A percentile compares a stretch with the other conserved stretches of the same genome.
These are phyloP conservation scores for Syrmaticus mikado DNA, from an alignment of 2,113 vertebrate genomes.

Conservation along the genomic window DNA sequence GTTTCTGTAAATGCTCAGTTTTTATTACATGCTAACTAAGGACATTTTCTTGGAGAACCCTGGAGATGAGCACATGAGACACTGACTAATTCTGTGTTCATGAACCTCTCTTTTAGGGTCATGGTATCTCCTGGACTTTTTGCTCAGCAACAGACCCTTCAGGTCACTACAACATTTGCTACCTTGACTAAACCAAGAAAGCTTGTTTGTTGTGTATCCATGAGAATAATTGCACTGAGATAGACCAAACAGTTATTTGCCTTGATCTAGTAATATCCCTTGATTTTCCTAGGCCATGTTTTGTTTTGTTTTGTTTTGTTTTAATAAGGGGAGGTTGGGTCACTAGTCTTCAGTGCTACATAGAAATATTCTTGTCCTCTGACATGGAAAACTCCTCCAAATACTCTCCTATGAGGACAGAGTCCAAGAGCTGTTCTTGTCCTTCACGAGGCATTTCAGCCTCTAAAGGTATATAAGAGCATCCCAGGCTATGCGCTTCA, in stretches of 20 bases:
- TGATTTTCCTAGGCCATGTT: background rate
- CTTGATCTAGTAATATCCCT: background rate
- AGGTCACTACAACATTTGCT: background rate
- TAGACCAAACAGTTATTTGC: background rate
- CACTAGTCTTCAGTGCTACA: background rate
- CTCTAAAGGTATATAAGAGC: background rate
- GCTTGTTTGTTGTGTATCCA: background rate
- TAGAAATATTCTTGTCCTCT: background rate
- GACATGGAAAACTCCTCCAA: background rate
- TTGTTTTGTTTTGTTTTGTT: background rate
- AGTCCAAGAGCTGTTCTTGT: background rate
- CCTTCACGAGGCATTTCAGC: background rate
- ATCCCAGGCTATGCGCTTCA: background rate
- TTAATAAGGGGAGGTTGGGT: rapidly evolving
- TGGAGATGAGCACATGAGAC: background rate
- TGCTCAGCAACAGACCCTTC: background rate
- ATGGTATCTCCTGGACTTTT: background rate
- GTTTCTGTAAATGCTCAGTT: background rate
- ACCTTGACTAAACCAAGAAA: background rate
- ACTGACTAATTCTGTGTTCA: background rate
- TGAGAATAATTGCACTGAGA: background rate
- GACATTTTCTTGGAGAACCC: background rate
- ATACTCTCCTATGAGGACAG: background rate
- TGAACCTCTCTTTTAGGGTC: background rate
- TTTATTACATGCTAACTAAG: background rate